These are phyloP conservation scores for Gobio occitaniae DNA, from an alignment of 2,797 vertebrate species.

Conservation along the genomic window DNA sequence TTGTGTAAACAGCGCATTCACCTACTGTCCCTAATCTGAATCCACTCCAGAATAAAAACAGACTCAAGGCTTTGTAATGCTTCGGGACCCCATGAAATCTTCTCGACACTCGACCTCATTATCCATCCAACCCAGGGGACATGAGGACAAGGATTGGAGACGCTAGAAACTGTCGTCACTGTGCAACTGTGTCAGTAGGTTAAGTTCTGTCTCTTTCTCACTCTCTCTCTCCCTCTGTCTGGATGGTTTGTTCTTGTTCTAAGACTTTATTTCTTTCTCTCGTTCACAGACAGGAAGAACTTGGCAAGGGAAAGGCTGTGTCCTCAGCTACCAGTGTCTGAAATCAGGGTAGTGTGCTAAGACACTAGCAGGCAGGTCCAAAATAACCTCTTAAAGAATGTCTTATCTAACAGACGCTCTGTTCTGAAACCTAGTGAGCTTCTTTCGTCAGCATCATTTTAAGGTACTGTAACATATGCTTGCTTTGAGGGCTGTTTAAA, in stretches of 20 bases:
- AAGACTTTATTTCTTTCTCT: conserved; percentile 56
- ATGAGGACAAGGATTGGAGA: conserved; percentile 62
- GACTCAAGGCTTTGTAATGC: conserved; percentile 22
- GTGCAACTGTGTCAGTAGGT: conserved; percentile 76
- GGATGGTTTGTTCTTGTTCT: conserved; percentile 50
- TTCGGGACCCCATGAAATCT: conserved; percentile 27
- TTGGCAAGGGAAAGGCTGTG: conserved; percentile 38
- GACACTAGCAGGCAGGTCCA: conserved; percentile 53
- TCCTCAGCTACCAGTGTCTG: conserved; percentile 41
- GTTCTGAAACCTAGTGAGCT: conserved; percentile 2
- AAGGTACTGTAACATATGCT: background rate
- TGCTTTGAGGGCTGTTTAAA: conserved; percentile 6
- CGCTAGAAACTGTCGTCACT: conserved; percentile 70
- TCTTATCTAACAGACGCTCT: conserved; percentile 52
- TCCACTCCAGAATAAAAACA: conserved; percentile 15
- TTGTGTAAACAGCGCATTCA: conserved; percentile 28
- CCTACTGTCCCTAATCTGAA: conserved; percentile 46
- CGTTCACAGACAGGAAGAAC: conserved; percentile 17
- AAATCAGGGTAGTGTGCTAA: conserved; percentile 58
- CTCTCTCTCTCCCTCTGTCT: conserved; percentile 53
- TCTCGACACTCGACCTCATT: conserved; percentile 36
- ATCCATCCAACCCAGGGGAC: conserved; percentile 41
- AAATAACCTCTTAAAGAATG: conserved; percentile 60
- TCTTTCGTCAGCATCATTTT: background rate
- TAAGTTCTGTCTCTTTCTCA: conserved; percentile 61